Conservation (phyloP, 2,797 vertebrate genomes). For the Galagoides demidoff region DNA sequence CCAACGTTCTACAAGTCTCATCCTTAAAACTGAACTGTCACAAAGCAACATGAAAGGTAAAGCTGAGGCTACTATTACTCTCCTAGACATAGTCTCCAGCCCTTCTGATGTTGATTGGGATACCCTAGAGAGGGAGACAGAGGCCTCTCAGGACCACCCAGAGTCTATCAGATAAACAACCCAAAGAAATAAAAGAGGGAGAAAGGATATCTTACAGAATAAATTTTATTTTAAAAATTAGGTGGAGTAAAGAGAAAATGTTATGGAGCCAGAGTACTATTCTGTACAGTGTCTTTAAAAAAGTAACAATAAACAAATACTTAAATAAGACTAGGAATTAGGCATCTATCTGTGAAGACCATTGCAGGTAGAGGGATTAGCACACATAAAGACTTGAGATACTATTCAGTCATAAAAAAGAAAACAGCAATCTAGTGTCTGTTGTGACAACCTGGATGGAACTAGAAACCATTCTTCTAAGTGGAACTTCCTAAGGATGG, state of each 20-base stretch:
- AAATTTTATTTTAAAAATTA: neutral
- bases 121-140: neutral
- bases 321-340: neutral
- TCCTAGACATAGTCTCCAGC: neutral
- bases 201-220: neutral
- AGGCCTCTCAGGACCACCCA: neutral
- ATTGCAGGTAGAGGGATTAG: neutral
- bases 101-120: neutral
- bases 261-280: neutral
- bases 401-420: no score
- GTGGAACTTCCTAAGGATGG: no score
- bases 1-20: neutral
- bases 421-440: no score
- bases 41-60: neutral
- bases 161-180: neutral
- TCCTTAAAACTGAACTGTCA: neutral
- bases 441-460: no score
- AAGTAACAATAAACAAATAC: neutral
- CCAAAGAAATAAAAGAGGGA: neutral
- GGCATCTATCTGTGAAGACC: neutral
- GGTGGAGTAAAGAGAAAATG: neutral
- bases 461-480: no score
- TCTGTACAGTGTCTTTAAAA: neutral
- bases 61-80: neutral
- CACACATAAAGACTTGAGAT: neutral